Evolutionary conservation across 2,888 invertebrate genomes (phyloP).

Genomic region (Digitonthophagus gazella): DNA sequence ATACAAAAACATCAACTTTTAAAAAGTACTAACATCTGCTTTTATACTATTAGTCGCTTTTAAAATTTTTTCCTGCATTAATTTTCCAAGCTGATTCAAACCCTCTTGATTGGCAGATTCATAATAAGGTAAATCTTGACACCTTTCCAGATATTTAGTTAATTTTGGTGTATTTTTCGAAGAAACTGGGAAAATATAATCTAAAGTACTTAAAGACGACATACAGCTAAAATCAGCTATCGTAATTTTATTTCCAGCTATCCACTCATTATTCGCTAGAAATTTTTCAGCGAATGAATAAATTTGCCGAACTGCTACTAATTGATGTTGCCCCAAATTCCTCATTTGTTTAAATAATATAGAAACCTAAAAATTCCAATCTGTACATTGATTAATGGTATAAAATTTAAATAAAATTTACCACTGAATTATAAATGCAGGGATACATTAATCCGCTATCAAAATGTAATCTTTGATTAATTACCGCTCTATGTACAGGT

Average conservation of each 20-base stretch:
- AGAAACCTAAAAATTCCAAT: conserved; percentile 21
- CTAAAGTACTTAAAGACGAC: conserved; percentile 52
- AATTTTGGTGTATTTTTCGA: conserved; percentile 47
- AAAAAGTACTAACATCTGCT: not conserved
- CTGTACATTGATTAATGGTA: not conserved
- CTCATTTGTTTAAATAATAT: conserved; percentile 21
- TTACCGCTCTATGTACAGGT: conserved; percentile 50
- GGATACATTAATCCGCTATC: conserved; percentile 55
- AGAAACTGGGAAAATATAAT: conserved; percentile 49
- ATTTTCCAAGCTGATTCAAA: conserved; percentile 28
- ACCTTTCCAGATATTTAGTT: conserved; percentile 48
- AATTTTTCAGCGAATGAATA: conserved; percentile 42
- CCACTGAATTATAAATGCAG: conserved; percentile 50
- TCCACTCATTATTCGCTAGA: conserved; percentile 36
- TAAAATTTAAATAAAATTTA: conserved; percentile 42
- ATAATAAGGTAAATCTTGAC: conserved; percentile 40
- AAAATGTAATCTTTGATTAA: conserved; percentile 58
- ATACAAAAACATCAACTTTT: not conserved
- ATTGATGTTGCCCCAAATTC: conserved; percentile 10
- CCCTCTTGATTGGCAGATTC: conserved; percentile 38
- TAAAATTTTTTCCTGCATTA: conserved; percentile 26
- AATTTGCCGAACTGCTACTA: conserved; percentile 36
- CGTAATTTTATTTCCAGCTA: conserved; percentile 42
- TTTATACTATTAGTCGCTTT: not conserved
- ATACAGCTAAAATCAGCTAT: conserved; percentile 44